Base-by-base conservation (phyloP, 2,888 invertebrate species). In the Endomychus coccineus region DNA sequence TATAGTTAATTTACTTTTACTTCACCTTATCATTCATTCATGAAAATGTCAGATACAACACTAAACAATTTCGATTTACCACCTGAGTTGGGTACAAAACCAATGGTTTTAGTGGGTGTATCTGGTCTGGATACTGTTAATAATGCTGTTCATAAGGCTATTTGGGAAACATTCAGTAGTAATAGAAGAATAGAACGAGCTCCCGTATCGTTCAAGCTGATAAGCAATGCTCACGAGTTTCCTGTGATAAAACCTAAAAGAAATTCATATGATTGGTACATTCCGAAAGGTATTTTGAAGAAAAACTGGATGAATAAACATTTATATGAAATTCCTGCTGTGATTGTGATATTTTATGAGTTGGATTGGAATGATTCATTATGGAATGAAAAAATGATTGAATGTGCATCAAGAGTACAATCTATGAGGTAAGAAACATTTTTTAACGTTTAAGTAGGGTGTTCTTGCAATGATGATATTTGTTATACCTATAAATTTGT, bases 271-370 rank as follows among this genome's bases (percentile, higher is more conserved):
- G 95, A 95, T 59, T 91, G 90, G 87, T 94, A 94, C 64, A 83
- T 90, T 50, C 91, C 91, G 0, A 88, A 87, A 64, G 96, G 97
- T 7, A 86, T 97, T 46, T 67, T 97, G 4, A 95, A 96, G 62
- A 79, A 83, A 25, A 88, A 89, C 59, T 98, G 97, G 97, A 84
- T 96, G 71, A 75, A 80, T 32, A 98, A 98, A 65, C 91, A 96
- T 59, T 71, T 92, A 21, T 80, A 83, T 48, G 75, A 85, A 38
- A 75, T 97, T 45, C 97, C 98, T 5, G 83, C 96, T 1, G 84
- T 97, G 1, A 83, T 92, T 15, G 92, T 95, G 2, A 77, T 95
- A 43, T 98, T 97, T 66, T 90, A 89, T 63, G 96, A 98, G 57
- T 77, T 97, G 59, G 96, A 97, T 67, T 98, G 97, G 97, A 89